Percentiles rank a stretch among this genome's conserved stretches.
Conservation (phyloP, 92 coral and sea anemone genomes). For the Epizoanthus ramosus region DNA sequence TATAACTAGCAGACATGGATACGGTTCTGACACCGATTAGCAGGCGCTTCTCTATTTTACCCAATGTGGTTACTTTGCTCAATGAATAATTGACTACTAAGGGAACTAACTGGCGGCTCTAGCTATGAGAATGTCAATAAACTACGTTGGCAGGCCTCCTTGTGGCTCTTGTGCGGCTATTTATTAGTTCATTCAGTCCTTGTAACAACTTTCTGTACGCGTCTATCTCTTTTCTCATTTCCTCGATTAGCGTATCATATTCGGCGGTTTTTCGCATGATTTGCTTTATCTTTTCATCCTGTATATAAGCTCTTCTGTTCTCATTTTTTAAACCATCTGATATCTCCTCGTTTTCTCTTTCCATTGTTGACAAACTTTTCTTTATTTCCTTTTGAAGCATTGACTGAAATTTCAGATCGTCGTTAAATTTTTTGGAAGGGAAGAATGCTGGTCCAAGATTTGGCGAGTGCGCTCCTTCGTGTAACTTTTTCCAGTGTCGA, state of each 20-base stretch:
- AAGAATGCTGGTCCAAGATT: conserved; percentile 22
- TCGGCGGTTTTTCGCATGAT: conserved; percentile 5
- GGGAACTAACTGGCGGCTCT: neutral
- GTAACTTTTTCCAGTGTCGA: conserved; percentile 34
- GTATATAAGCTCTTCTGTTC: conserved; percentile 36
- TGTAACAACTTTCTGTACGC: conserved; percentile 54
- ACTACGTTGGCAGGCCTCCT: neutral
- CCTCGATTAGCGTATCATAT: conserved; percentile 35
- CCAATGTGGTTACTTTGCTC: neutral
- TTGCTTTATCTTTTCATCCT: conserved; percentile 22
- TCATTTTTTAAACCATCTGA: conserved; percentile 29
- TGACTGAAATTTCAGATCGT: conserved; percentile 32
- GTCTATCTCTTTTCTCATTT: conserved; percentile 72
- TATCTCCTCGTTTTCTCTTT: conserved; percentile 35
- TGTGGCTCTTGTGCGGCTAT: conserved; percentile 27
- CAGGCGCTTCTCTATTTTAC: conserved; percentile 7
- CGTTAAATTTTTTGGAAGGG: conserved; percentile 36
- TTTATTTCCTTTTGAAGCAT: conserved; percentile 40
- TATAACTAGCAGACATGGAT: neutral
- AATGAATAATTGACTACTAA: conserved; percentile 22
- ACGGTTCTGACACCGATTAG: neutral
- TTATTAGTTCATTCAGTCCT: conserved; percentile 68
- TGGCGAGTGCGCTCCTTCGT: conserved; percentile 38
- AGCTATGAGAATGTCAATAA: neutral
- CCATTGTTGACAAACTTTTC: conserved; percentile 31